phyloP scores from a whole-genome alignment of 2,797 vertebrate species.

The Pyrrhura leucotis region DNA sequence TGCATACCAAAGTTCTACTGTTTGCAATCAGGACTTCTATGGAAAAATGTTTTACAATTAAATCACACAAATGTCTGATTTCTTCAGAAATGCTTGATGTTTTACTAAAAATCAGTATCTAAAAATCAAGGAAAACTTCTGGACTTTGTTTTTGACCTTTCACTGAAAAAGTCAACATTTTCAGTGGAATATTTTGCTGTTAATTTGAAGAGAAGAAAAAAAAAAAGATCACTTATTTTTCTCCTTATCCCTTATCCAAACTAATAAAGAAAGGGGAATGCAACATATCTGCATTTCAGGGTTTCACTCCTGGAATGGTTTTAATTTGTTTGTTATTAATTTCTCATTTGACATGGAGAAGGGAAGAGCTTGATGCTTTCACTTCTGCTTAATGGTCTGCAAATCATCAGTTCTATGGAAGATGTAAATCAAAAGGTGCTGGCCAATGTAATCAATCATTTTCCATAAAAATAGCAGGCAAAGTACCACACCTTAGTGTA shows the following conservation, averaged over 20 bases:
- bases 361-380: background rate
- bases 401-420: background rate
- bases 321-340: background rate
- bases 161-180: background rate
- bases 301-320: background rate
- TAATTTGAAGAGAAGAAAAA: background rate
- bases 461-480: background rate
- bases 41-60: background rate
- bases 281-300: background rate
- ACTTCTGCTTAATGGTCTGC: background rate
- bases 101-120: background rate
- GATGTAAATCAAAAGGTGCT: background rate
- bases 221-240: background rate
- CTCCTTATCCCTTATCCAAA: background rate
- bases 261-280: background rate
- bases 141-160: background rate
- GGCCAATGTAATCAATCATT: background rate
- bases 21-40: background rate
- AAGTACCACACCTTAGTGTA: background rate
- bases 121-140: background rate
- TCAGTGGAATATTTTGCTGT: background rate
- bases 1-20: background rate
- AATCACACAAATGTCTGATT: background rate
- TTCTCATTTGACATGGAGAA: background rate
- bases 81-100: background rate